phyloP scores from a whole-genome alignment of 2,797 vertebrate genomes.

The Lacerta bilineata region DNA sequence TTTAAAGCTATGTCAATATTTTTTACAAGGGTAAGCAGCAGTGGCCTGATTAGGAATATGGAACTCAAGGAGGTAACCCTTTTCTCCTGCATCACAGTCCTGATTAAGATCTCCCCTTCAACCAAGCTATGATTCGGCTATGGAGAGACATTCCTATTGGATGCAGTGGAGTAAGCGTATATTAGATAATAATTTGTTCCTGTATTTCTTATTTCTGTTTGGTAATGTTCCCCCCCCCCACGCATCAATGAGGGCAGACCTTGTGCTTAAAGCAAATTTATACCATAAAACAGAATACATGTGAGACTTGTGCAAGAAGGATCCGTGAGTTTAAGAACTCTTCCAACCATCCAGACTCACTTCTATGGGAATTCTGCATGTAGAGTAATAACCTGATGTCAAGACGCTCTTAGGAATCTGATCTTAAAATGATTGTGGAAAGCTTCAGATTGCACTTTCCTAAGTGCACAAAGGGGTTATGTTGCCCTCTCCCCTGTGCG shows the following conservation, averaged over 20 bases:
- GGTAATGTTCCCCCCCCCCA: background rate
- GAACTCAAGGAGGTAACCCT: background rate
- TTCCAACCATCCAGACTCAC: constrained; percentile 17
- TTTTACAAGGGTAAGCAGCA: background rate
- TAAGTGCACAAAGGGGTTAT: constrained; percentile 20
- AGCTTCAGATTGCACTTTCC: constrained; percentile 63
- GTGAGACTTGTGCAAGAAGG: background rate
- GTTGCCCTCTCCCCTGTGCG: constrained; percentile 39
- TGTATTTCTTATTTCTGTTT: background rate
- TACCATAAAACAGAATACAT: background rate
- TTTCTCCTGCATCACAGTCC: background rate
- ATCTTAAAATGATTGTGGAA: constrained; percentile 60
- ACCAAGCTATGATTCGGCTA: no score
- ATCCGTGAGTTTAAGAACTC: background rate
- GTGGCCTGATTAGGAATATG: no score
- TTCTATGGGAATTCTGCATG: constrained; percentile 23
- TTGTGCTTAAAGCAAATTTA: background rate
- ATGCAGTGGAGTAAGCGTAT: background rate
- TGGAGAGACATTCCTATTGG: background rate
- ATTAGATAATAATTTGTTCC: background rate
- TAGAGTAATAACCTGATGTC: constrained; percentile 15
- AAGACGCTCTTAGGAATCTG: constrained; percentile 6
- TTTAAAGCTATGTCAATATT: background rate
- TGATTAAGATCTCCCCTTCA: background rate
- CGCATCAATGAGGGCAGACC: background rate